phyloP scores from a whole-genome alignment of 2,888 invertebrate species.

The Matsumyia berberina region DNA sequence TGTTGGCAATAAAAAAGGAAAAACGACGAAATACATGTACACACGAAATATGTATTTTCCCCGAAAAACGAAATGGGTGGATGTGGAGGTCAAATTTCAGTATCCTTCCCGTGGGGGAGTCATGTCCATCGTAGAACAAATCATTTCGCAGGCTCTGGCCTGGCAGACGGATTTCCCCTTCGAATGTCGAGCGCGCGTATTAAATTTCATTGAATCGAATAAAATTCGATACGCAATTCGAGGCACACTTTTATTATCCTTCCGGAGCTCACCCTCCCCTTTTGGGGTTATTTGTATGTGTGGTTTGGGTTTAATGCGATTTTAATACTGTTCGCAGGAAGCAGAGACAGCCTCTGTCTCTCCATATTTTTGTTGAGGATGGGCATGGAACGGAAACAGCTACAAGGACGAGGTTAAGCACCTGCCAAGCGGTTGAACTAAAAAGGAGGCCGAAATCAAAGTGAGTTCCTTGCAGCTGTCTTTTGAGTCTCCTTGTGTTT shows the following conservation, averaged over 20 bases:
- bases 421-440: constrained; percentile 61
- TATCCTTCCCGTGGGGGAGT: background rate
- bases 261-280: background rate
- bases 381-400: constrained; percentile 14
- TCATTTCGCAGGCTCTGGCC: constrained; percentile 23
- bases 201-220: constrained; percentile 44
- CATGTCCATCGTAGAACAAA: constrained; percentile 27
- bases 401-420: constrained; percentile 56
- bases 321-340: constrained; percentile 32
- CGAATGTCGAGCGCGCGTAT: constrained; percentile 24
- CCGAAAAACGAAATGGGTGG: constrained; percentile 1
- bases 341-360: background rate
- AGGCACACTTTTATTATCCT: constrained; percentile 29
- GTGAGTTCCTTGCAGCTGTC: constrained; percentile 31
- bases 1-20: constrained; percentile 38
- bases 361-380: background rate
- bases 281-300: background rate
- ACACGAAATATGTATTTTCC: background rate
- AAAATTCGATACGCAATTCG: constrained; percentile 28
- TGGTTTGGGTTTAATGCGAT: constrained; percentile 36
- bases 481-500: background rate
- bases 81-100: constrained; percentile 32
- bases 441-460: constrained; percentile 61
- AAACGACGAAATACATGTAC: background rate
- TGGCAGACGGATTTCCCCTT: constrained; percentile 1